phyloP scores from a whole-genome alignment of 1,140 invertebrate species.

The Drosophila serrata region DNA sequence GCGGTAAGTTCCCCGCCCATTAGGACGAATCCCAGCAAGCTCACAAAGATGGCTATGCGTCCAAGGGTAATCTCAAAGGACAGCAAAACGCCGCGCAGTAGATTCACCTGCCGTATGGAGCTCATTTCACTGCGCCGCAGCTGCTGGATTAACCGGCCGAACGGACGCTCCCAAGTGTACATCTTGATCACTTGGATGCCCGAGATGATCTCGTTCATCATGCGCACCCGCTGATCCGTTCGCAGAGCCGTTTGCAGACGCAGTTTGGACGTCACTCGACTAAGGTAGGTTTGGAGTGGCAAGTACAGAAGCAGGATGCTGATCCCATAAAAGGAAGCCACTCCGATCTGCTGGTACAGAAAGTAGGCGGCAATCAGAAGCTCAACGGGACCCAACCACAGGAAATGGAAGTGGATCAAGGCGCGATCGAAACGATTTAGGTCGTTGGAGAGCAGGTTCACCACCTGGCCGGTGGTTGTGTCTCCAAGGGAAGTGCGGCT shows the following conservation, averaged over 20 bases:
- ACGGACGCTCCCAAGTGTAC: constrained; percentile 94
- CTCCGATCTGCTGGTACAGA: constrained; percentile 88
- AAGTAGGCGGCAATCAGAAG: constrained; percentile 89
- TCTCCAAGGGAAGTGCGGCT: constrained; percentile 90
- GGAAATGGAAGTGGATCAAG: constrained; percentile 83
- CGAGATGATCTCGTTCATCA: constrained; percentile 96
- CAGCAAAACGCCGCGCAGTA: constrained; percentile 90
- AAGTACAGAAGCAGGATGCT: constrained; percentile 91
- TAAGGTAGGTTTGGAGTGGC: constrained; percentile 92
- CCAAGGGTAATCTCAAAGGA: constrained; percentile 91
- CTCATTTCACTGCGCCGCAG: constrained; percentile 86
- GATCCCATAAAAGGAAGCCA: constrained; percentile 90
- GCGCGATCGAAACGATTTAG: constrained; percentile 85
- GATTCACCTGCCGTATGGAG: constrained; percentile 88
- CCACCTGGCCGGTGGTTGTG: constrained; percentile 93
- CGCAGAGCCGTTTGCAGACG: constrained; percentile 88
- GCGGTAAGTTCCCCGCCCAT: constrained; percentile 85
- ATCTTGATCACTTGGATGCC: constrained; percentile 95
- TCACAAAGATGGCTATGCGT: constrained; percentile 91
- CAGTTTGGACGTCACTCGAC: constrained; percentile 88
- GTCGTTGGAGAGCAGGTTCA: constrained; percentile 90
- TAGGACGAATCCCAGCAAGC: constrained; percentile 90
- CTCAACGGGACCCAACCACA: constrained; percentile 87
- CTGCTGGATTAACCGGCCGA: constrained; percentile 88
- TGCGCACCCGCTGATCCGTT: constrained; percentile 93